phyloP scores from a whole-genome alignment of 2,797 vertebrate genomes.

The Channa striata region DNA sequence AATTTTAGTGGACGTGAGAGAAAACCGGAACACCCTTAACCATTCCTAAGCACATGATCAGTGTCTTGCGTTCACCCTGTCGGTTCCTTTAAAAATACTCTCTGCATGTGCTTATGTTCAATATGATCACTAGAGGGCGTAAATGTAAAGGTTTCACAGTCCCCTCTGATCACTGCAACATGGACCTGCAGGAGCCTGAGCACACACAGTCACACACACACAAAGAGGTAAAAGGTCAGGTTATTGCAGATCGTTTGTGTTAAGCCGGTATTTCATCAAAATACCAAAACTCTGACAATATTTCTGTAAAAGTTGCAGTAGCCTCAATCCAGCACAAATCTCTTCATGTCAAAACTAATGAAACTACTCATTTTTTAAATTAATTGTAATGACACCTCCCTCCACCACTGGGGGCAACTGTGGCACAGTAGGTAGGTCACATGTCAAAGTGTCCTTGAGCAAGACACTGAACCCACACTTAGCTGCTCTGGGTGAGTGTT shows the following conservation, averaged over 20 bases:
- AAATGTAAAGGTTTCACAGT: constrained; percentile 37
- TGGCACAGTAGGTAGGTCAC: too few relatives aligned
- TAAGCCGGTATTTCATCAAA: background rate
- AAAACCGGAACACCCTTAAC: too few relatives aligned
- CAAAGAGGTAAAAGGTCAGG: background rate
- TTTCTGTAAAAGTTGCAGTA: background rate
- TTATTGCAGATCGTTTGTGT: too few relatives aligned
- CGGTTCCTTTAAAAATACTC: background rate
- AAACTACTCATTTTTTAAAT: constrained; percentile 2
- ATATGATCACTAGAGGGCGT: constrained; percentile 60
- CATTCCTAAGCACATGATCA: background rate
- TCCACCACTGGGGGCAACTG: constrained; percentile 22
- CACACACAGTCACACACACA: background rate
- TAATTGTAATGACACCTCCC: background rate
- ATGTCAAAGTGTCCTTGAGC: too few relatives aligned
- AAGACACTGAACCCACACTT: too few relatives aligned
- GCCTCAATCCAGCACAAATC: background rate
- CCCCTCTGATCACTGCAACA: background rate
- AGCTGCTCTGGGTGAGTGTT: too few relatives aligned
- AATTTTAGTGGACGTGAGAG: too few relatives aligned
- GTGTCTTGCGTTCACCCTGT: background rate
- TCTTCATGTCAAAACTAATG: background rate
- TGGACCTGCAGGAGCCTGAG: background rate
- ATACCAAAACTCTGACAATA: constrained; percentile 1
- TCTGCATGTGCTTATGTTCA: background rate